Evolutionary conservation across 2,113 vertebrate genomes (phyloP).

Genomic region (Origma solitaria): DNA sequence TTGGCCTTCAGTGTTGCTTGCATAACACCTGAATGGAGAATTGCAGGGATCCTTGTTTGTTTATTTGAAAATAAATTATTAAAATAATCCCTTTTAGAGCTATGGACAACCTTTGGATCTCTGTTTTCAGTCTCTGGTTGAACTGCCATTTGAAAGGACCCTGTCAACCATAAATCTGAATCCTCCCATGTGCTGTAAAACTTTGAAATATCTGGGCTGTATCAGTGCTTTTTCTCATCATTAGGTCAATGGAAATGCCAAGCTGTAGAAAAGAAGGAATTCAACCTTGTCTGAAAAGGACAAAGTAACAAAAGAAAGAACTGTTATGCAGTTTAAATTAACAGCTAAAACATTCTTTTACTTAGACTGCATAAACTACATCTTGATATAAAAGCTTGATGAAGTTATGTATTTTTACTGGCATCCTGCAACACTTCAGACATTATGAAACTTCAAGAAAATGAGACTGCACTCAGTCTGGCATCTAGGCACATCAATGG

Average conservation of each 20-base stretch:
- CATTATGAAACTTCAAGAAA: neutral
- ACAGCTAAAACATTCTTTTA: neutral
- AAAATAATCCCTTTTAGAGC: neutral
- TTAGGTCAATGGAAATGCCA: neutral
- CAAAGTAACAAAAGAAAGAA: neutral
- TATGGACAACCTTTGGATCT: neutral
- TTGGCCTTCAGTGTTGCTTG: neutral
- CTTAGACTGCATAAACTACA: neutral
- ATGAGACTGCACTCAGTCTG: neutral
- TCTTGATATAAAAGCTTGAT: neutral
- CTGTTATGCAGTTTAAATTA: neutral
- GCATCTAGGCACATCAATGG: neutral
- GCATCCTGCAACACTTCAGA: neutral
- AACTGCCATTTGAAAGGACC: neutral
- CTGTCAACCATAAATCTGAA: neutral
- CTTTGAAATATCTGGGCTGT: neutral
- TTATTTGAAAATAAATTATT: neutral
- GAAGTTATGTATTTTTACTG: slow-evolving; percentile 31
- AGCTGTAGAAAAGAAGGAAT: neutral
- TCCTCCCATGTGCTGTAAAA: neutral
- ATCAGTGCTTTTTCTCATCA: neutral
- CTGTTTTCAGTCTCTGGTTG: neutral
- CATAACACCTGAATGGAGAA: neutral
- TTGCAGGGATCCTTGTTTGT: neutral
- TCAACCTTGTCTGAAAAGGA: neutral